Evolutionary conservation across 2,888 invertebrate species (phyloP).

Genomic region (Adineta ricciae): DNA sequence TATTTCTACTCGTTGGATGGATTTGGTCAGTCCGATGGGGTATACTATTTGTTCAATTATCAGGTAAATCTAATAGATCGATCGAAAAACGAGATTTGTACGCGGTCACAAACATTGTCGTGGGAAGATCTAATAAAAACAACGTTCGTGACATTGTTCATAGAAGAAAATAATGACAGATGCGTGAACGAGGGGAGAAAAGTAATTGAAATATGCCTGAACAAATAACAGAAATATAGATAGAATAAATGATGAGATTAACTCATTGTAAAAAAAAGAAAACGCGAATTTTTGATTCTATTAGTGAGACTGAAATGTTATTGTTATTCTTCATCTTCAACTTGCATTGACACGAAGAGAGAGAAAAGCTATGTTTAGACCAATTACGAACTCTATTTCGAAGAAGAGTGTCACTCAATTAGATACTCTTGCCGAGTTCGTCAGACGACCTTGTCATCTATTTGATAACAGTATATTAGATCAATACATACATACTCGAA

Average conservation of each 20-base stretch:
- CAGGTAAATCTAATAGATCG: too few relatives aligned
- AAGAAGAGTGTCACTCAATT: background rate
- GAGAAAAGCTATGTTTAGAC: background rate
- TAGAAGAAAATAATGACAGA: background rate
- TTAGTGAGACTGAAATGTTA: background rate
- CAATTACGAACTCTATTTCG: background rate
- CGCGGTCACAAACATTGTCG: background rate
- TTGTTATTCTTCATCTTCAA: background rate
- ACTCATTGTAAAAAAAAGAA: background rate
- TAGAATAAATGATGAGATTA: background rate
- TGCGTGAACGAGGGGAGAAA: background rate
- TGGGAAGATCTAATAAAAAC: background rate
- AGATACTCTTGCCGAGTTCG: background rate
- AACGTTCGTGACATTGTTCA: background rate
- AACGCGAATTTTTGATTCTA: background rate
- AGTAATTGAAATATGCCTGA: background rate
- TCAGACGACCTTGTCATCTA: background rate
- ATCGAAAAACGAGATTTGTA: background rate
- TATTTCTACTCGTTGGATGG: constrained; percentile 53
- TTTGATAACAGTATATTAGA: background rate
- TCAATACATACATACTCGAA: background rate
- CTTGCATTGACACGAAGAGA: background rate
- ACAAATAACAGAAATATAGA: background rate
- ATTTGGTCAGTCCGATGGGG: constrained; percentile 54
- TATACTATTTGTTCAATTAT: constrained; percentile 50